phyloP scores from a whole-genome alignment of 2,888 invertebrate genomes.

The Elegia similella region DNA sequence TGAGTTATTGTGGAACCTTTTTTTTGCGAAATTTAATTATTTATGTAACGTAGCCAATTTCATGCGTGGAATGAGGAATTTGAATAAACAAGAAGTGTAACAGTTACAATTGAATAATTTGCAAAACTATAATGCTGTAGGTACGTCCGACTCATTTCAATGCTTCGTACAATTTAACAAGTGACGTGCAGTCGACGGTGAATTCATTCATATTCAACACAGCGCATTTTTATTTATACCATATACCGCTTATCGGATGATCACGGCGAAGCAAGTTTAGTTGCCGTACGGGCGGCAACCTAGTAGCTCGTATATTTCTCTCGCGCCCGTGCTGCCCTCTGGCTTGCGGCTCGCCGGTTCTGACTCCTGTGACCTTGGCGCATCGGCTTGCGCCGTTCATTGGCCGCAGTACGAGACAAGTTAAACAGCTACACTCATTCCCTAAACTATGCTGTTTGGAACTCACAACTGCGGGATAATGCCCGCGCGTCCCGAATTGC shows the following conservation, averaged over 20 bases:
- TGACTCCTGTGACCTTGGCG: conserved; percentile 69
- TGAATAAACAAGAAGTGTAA: background rate
- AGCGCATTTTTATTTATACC: conserved; percentile 71
- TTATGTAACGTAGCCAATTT: too few species aligned
- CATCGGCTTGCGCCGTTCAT: conserved; percentile 68
- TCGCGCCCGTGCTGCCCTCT: conserved; percentile 59
- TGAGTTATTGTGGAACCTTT: too few species aligned
- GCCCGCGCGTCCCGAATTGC: conserved; percentile 44
- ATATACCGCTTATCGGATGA: conserved; percentile 77
- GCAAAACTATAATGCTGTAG: background rate
- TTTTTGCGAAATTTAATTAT: too few species aligned
- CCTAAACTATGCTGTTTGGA: conserved; percentile 64
- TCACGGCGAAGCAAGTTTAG: conserved; percentile 49
- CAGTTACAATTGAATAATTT: background rate
- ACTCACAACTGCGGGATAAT: conserved; percentile 44
- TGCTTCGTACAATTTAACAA: background rate
- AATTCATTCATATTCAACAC: conserved; percentile 67
- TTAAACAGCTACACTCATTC: conserved; percentile 49
- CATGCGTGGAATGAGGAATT: too few species aligned
- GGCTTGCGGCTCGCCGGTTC: conserved; percentile 45
- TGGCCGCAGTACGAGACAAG: conserved; percentile 69
- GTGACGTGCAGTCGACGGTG: conserved; percentile 12
- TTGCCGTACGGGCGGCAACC: conserved; percentile 73
- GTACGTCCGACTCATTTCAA: background rate
- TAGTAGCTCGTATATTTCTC: conserved; percentile 55